Conservation (phyloP, 2,113 vertebrate genomes). For the Myotis lucifugus region DNA sequence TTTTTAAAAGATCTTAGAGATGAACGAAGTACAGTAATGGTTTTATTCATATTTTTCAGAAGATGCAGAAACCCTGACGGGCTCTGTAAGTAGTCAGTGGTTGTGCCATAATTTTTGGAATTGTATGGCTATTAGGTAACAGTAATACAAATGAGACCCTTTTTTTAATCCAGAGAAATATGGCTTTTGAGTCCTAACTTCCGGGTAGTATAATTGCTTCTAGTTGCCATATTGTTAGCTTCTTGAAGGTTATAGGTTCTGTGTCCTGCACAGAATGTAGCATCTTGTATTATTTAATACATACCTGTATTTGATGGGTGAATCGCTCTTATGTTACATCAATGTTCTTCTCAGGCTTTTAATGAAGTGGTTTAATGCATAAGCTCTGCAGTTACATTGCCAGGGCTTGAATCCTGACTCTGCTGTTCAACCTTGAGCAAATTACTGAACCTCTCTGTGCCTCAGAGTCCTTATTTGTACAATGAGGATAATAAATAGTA, state of each 20-base stretch:
- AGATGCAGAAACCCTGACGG: conserved; percentile 23
- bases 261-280: neutral
- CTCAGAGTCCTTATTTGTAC: conserved; percentile 35
- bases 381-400: neutral
- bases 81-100: conserved; percentile 9
- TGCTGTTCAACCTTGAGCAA: conserved; percentile 66
- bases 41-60: conserved; percentile 24
- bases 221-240: conserved; percentile 31
- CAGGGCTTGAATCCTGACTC: conserved; percentile 14
- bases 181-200: conserved; percentile 53
- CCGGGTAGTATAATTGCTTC: neutral
- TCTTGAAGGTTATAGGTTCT: neutral
- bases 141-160: conserved; percentile 18
- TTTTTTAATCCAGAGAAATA: conserved; percentile 35
- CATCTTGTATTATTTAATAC: neutral
- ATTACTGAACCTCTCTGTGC: conserved; percentile 60
- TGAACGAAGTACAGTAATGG: conserved; percentile 23
- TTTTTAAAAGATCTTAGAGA: conserved; percentile 17
- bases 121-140: neutral
- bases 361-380: neutral
- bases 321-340: neutral
- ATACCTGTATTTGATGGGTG: neutral
- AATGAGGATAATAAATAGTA: conserved; percentile 38
- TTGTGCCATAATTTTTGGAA: conserved; percentile 36
- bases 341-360: conserved; percentile 2